A percentile compares a stretch with the other conserved stretches of the same genome.
These are phyloP conservation scores for Apostichopus parvimensis DNA, from an alignment of 35 echinoderm and acorn worm species.

Conservation along the genomic window DNA sequence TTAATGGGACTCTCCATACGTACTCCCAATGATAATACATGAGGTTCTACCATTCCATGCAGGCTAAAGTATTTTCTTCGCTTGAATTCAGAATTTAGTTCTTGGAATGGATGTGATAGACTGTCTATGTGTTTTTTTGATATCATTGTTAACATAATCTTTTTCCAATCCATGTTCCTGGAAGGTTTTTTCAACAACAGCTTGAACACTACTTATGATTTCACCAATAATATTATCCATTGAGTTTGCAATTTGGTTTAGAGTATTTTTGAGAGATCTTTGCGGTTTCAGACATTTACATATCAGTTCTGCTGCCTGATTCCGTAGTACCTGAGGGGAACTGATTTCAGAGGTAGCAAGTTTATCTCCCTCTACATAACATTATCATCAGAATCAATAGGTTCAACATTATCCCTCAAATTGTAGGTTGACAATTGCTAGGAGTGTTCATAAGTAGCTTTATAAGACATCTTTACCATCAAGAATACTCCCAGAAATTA, in stretches of 20 bases:
- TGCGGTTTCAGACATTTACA: constrained; percentile 33
- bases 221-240: no score
- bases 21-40: constrained; percentile 12
- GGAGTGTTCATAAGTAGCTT: no score
- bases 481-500: no score
- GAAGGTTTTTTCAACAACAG: constrained; percentile 25
- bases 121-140: constrained; percentile 28
- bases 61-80: constrained; percentile 11
- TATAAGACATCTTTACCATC: no score
- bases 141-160: constrained; percentile 43
- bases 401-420: neutral
- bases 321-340: constrained; percentile 3
- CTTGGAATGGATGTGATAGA: neutral
- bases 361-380: constrained; percentile 2
- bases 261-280: constrained; percentile 12
- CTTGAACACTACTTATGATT: neutral
- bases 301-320: constrained; percentile 27
- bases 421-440: neutral
- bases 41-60: constrained; percentile 25
- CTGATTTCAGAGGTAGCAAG: neutral
- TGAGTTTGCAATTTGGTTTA: constrained; percentile 30
- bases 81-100: constrained; percentile 52
- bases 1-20: constrained; percentile 13
- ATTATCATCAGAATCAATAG: constrained; percentile 3
- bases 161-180: constrained; percentile 23